Evolutionary conservation across 2,888 invertebrate species (phyloP).

Genomic region (Nemotelus pantherinus): DNA sequence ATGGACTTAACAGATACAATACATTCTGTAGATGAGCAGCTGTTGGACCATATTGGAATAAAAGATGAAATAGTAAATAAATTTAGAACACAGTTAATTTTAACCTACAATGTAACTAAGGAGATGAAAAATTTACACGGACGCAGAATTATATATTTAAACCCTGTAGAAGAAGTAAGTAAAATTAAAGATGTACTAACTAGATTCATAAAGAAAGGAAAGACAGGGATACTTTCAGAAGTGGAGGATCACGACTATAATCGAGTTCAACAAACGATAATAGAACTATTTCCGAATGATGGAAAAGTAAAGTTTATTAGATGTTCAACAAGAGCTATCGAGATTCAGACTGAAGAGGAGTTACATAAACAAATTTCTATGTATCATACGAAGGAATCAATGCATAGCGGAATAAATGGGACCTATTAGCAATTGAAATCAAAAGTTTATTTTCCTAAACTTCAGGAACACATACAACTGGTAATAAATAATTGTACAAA

Average conservation of each 20-base stretch:
- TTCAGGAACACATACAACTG: conserved; percentile 49
- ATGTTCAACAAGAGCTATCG: conserved; percentile 38
- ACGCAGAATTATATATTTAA: conserved; percentile 46
- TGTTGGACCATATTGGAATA: conserved; percentile 48
- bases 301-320: conserved; percentile 34
- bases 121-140: conserved; percentile 43
- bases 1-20: conserved; percentile 44
- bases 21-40: conserved; percentile 49
- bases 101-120: conserved; percentile 45
- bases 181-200: conserved; percentile 45
- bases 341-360: conserved; percentile 46
- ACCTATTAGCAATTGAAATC: conserved; percentile 47
- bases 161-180: conserved; percentile 30
- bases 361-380: conserved; percentile 48
- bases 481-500: conserved; percentile 49
- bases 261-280: conserved; percentile 48
- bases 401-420: conserved; percentile 49
- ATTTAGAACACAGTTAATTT: conserved; percentile 50
- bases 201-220: conserved; percentile 43
- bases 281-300: conserved; percentile 45
- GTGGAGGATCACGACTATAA: conserved; percentile 45
- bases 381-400: conserved; percentile 49
- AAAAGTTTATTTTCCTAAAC: conserved; percentile 47
- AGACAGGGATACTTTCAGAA: conserved; percentile 48
- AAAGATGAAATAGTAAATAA: conserved; percentile 49